Evolutionary conservation across 2,113 vertebrate species (phyloP).

Genomic region (Aphyosemion australe): DNA sequence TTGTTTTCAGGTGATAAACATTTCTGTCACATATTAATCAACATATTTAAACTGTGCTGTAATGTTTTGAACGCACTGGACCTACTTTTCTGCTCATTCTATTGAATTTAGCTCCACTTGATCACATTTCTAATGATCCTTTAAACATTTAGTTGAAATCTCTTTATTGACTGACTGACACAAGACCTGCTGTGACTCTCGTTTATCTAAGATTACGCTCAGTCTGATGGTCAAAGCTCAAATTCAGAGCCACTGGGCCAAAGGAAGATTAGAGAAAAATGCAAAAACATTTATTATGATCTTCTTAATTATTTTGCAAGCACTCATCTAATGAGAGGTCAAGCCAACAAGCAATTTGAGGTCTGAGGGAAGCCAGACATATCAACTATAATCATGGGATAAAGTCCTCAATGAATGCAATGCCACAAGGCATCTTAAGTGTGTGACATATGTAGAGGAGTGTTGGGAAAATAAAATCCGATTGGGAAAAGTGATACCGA

Average conservation of each 20-base stretch:
- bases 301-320: constrained; percentile 15
- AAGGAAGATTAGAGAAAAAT: constrained; percentile 2
- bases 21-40: not conserved
- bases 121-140: too few species aligned
- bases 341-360: constrained; percentile 9
- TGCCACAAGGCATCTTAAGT: not conserved
- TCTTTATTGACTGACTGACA: not conserved
- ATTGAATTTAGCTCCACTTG: too few species aligned
- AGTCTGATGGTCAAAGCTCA: too few species aligned
- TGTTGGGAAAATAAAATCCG: not conserved
- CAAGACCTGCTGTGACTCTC: too few species aligned
- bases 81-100: too few species aligned
- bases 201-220: too few species aligned
- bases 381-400: constrained; percentile 9
- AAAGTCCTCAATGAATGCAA: constrained; percentile 5
- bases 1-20: not conserved
- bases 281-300: constrained; percentile 3
- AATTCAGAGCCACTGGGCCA: too few species aligned
- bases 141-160: not conserved
- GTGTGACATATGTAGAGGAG: not conserved
- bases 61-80: not conserved
- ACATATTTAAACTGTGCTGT: not conserved
- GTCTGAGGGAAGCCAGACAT: not conserved
- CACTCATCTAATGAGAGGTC: not conserved
- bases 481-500: not conserved